A percentile compares a stretch with the other conserved stretches of the same genome.
Conservation (phyloP, 1,140 invertebrate genomes). For the Diorhabda elongata region DNA sequence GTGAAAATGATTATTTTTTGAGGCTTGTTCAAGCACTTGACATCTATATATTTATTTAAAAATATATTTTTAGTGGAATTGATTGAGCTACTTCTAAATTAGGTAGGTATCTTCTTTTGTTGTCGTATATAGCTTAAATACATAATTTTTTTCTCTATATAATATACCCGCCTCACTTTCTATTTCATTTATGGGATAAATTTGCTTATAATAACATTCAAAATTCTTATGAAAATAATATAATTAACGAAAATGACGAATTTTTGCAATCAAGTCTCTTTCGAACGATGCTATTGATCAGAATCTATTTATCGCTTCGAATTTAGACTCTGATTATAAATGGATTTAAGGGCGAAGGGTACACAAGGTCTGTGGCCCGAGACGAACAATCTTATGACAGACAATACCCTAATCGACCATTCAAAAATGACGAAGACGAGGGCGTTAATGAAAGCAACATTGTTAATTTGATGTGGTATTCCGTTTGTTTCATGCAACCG, state of each 20-base stretch:
- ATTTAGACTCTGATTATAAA: background rate
- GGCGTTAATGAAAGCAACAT: constrained; percentile 16
- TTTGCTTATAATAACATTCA: too few species aligned
- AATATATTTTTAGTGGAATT: background rate
- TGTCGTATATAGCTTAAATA: background rate
- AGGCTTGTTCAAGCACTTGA: too few species aligned
- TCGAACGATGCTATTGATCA: too few species aligned
- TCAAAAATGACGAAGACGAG: constrained; percentile 4
- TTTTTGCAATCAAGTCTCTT: too few species aligned
- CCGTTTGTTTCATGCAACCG: constrained; percentile 5
- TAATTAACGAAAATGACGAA: too few species aligned
- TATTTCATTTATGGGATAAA: background rate
- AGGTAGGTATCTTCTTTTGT: background rate
- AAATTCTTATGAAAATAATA: too few species aligned
- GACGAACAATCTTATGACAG: constrained; percentile 6
- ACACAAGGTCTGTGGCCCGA: background rate
- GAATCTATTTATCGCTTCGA: too few species aligned
- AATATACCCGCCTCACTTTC: background rate
- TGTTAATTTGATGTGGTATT: constrained; percentile 12
- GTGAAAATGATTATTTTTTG: too few species aligned
- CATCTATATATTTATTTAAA: too few species aligned
- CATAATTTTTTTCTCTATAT: background rate
- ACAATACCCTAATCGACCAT: constrained; percentile 18
- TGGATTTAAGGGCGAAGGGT: constrained; percentile 19
- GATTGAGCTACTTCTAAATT: background rate